Evolutionary conservation across 2,797 vertebrate genomes (phyloP).

Genomic region (Trichosurus vulpecula): DNA sequence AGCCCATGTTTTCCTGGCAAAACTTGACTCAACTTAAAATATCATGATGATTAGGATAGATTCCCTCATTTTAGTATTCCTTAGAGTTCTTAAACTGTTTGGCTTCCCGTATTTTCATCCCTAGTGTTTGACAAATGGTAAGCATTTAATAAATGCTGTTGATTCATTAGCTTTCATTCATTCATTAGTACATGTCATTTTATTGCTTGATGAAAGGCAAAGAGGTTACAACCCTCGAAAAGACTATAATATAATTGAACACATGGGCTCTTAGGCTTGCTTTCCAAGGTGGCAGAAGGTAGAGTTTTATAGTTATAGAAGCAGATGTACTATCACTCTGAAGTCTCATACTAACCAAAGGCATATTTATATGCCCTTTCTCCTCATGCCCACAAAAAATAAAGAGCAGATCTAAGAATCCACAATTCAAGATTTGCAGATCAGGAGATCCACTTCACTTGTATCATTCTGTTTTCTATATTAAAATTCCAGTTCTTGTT

Average conservation of each 20-base stretch:
- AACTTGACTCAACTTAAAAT: constrained; percentile 41
- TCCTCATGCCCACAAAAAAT: constrained; percentile 17
- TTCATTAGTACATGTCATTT: constrained; percentile 31
- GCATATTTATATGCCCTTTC: constrained; percentile 40
- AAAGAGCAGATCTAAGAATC: not conserved
- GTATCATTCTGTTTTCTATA: constrained; percentile 18
- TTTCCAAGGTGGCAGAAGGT: constrained; percentile 15
- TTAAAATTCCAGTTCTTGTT: constrained; percentile 55
- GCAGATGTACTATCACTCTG: constrained; percentile 1
- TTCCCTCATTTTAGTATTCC: constrained; percentile 44
- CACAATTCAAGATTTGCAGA: not conserved
- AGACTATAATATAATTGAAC: constrained; percentile 33
- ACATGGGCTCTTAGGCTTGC: constrained; percentile 2
- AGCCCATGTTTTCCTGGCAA: constrained; percentile 28
- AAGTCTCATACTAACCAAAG: constrained; percentile 40
- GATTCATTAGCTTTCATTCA: not conserved
- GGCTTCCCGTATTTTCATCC: not conserved
- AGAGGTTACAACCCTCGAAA: not conserved
- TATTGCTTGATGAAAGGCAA: not conserved
- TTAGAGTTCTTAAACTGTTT: not conserved
- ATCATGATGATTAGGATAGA: constrained; percentile 42
- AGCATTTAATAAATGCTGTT: not conserved
- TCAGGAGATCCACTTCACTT: constrained; percentile 36
- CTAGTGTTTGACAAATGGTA: not conserved
- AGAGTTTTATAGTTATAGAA: not conserved